phyloP scores from a whole-genome alignment of 2,113 vertebrate species.

The Dunckerocampus dactyliophorus region DNA sequence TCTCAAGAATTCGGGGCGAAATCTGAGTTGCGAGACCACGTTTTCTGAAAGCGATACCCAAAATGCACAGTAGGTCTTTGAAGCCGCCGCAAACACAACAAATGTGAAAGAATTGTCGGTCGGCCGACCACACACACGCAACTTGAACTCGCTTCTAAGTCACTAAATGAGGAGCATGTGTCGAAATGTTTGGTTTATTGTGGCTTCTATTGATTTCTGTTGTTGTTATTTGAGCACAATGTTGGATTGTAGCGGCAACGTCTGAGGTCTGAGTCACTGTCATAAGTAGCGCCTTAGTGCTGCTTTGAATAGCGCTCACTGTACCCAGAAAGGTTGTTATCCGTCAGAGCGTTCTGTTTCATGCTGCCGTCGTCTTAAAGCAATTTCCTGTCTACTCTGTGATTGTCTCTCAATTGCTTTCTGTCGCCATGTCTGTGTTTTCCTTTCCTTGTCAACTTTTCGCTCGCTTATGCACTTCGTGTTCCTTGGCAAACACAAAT shows the following conservation, averaged over 20 bases:
- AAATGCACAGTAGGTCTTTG: no score
- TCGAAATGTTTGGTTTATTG: neutral
- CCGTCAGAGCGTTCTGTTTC: conserved; percentile 9
- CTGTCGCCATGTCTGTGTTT: conserved; percentile 29
- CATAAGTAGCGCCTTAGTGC: neutral
- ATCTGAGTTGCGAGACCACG: no score
- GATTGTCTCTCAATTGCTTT: conserved; percentile 18
- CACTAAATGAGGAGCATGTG: neutral
- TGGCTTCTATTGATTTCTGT: conserved; percentile 3
- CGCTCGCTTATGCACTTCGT: conserved; percentile 36
- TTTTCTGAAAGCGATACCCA: no score
- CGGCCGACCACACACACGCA: neutral
- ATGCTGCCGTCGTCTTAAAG: conserved; percentile 13
- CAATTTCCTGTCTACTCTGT: conserved; percentile 7
- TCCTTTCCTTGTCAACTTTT: conserved; percentile 41
- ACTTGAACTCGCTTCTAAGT: neutral
- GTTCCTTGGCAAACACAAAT: conserved; percentile 30
- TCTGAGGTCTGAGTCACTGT: conserved; percentile 12
- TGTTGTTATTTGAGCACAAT: neutral
- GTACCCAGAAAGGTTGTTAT: no score
- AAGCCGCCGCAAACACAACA: neutral
- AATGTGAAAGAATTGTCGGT: neutral
- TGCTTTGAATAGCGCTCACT: conserved; percentile 4
- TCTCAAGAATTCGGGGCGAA: no score
- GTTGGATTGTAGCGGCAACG: neutral